phyloP scores from a whole-genome alignment of 2,888 invertebrate genomes.

The Acholoe squamosa region DNA sequence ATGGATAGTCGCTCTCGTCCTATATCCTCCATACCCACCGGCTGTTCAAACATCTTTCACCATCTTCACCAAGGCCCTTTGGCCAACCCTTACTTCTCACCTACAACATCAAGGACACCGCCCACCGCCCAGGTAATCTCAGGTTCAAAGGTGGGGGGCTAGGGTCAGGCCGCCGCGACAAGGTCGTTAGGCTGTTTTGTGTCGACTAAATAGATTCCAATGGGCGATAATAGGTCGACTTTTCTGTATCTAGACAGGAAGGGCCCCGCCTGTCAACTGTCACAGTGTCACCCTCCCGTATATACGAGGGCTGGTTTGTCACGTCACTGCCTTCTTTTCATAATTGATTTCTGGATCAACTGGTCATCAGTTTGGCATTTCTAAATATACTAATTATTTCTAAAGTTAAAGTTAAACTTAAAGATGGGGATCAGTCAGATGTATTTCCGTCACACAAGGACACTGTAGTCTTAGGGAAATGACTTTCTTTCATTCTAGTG shows the following conservation, averaged over 20 bases:
- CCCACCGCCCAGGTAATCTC: slow-evolving; percentile 13
- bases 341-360: background rate
- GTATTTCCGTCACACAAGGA: no score
- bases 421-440: no score
- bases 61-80: slow-evolving; percentile 7
- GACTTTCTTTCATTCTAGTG: no score
- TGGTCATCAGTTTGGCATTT: no score
- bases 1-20: background rate
- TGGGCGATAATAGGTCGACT: slow-evolving; percentile 40
- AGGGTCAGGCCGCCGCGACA: background rate
- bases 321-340: background rate
- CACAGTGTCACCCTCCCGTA: no score
- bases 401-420: no score
- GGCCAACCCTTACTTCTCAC: background rate
- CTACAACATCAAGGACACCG: background rate
- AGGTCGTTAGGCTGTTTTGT: slow-evolving; percentile 56
- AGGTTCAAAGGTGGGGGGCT: background rate
- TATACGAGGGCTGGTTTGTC: background rate
- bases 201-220: background rate
- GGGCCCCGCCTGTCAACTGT: slow-evolving; percentile 30
- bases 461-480: no score
- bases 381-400: no score
- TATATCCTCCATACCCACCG: background rate
- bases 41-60: slow-evolving; percentile 34
- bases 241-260: background rate